phyloP scores from a whole-genome alignment of 2,797 vertebrate species.

The Myotis daubentonii region DNA sequence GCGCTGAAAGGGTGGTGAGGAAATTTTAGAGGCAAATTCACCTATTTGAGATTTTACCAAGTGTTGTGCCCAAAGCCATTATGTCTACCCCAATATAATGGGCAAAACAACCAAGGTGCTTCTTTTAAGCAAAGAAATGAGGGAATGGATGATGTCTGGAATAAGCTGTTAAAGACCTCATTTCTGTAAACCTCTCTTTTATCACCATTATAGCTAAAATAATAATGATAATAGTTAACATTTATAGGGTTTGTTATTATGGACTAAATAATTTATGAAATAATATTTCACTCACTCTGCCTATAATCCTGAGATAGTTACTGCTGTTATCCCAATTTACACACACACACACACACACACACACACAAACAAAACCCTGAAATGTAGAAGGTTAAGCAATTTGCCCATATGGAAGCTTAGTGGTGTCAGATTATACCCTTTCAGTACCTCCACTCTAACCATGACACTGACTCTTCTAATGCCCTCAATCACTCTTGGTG shows the following conservation, averaged over 20 bases:
- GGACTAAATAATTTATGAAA: background rate
- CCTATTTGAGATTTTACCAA: slow-evolving; percentile 6
- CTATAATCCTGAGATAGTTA: background rate
- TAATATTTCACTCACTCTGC: background rate
- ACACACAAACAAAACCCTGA: background rate
- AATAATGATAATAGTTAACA: background rate
- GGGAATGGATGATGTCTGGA: background rate
- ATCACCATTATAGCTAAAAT: background rate
- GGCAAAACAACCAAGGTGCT: background rate
- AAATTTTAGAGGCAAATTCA: background rate
- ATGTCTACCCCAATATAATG: background rate
- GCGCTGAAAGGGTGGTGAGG: background rate
- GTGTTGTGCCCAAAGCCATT: background rate
- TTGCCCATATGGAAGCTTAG: background rate
- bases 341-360: too few species aligned
- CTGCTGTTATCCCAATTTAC: background rate
- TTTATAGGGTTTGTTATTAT: background rate
- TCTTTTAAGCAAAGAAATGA: background rate
- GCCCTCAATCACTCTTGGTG: background rate
- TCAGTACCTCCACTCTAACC: too few species aligned
- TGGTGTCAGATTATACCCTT: background rate
- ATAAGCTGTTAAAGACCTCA: background rate
- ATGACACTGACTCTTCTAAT: background rate
- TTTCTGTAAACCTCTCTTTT: background rate
- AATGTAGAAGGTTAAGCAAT: background rate